Evolutionary conservation across 2,888 invertebrate genomes (phyloP), one percentile per base, ranked within the genome.

Genomic region (Abrostola triplasia): DNA sequence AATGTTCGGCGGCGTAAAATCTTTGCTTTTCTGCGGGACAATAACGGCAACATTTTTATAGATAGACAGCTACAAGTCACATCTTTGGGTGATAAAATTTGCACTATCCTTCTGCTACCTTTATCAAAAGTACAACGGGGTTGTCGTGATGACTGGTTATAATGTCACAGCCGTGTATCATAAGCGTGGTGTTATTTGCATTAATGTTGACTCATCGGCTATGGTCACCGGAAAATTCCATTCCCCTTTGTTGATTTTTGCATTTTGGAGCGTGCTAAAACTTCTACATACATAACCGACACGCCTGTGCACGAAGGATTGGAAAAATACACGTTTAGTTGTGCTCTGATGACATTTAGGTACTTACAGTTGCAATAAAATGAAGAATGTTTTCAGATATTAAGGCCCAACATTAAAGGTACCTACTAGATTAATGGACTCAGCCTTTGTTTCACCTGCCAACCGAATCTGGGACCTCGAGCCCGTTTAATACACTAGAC

Each of bases 161-260:
- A 47, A 47, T 47, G 44, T 47, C 24, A 47, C 13, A 24, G 12
- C 44, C 9, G 44, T 47, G 24, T 47, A 47, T 47, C 44, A 47
- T 24, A 47, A 47, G 44, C 44, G 44, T 38, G 60, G 12, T 47
- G 5, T 1, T 60, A 51, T 70, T 60, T 59, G 41, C 48, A 42
- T 59, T 44, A 55, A 58, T 70, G 67, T 70, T 70, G 71, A 72
- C 65, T 75, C 71, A 75, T 75, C 38, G 75, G 41, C 58, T 60
- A 60, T 75, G 71, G 71, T 70, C 76, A 72, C 71, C 70, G 71
- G 71, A 72, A 75, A 72, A 72, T 64, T 72, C 76, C 76, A 75
- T 55, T 72, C 70, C 71, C 71, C 71, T 64, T 38, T 75, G 65
- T 72, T 75, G 70, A 55, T 75, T 75, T 44, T 70, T 36, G 36